These are phyloP conservation scores for Brachyrhaphis roseni DNA, from an alignment of 2,797 vertebrate genomes.

Conservation along the genomic window DNA sequence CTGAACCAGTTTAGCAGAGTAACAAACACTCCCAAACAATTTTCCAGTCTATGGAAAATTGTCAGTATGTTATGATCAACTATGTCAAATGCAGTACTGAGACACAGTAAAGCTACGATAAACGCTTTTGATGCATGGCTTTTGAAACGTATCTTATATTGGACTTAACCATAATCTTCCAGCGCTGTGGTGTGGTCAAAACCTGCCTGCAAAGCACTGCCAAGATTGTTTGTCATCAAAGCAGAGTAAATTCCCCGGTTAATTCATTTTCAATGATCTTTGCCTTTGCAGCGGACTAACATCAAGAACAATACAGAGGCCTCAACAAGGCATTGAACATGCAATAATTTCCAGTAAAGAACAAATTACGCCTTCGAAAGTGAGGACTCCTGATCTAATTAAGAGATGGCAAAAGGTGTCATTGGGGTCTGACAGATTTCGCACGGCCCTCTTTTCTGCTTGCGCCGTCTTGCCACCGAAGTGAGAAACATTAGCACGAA, in stretches of 20 bases:
- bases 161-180: not conserved
- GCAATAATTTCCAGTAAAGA: slow-evolving; percentile 55
- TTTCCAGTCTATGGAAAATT: not conserved
- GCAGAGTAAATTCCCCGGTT: not conserved
- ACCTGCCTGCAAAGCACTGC: not conserved
- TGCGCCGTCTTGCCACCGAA: slow-evolving; percentile 35
- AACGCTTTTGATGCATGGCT: not conserved
- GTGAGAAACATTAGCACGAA: slow-evolving; percentile 52
- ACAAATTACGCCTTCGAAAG: slow-evolving; percentile 63
- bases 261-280: not conserved
- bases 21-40: not conserved
- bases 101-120: not conserved
- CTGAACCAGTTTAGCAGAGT: not conserved
- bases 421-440: slow-evolving; percentile 60
- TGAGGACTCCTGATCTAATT: slow-evolving; percentile 71
- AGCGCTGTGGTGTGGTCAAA: not conserved
- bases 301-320: slow-evolving; percentile 21
- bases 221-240: not conserved
- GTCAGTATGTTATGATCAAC: not conserved
- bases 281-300: slow-evolving; percentile 1
- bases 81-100: not conserved
- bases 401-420: slow-evolving; percentile 68
- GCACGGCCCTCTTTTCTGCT: slow-evolving; percentile 41
- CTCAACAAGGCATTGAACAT: slow-evolving; percentile 24
- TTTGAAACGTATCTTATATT: not conserved